Evolutionary conservation across 2,113 vertebrate genomes (phyloP).

Genomic region (Lathamus discolor): DNA sequence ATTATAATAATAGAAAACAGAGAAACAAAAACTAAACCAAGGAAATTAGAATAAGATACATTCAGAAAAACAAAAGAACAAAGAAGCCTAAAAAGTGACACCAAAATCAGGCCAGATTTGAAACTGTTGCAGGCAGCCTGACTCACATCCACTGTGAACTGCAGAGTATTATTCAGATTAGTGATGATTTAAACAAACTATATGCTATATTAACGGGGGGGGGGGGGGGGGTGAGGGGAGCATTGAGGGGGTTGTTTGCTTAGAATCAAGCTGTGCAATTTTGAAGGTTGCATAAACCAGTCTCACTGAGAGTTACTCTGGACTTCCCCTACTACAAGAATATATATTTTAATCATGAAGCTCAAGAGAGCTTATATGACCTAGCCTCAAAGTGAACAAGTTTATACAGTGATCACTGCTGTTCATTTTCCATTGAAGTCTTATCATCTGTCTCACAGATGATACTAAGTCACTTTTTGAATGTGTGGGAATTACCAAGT

Average conservation of each 20-base stretch:
- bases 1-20: not conserved
- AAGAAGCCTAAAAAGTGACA: not conserved
- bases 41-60: not conserved
- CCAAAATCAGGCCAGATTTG: not conserved
- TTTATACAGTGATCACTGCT: not conserved
- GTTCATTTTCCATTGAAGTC: not conserved
- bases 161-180: not conserved
- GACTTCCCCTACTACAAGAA: not conserved
- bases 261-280: not conserved
- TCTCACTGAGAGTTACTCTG: not conserved
- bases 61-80: not conserved
- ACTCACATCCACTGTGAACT: not conserved
- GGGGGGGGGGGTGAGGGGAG: not conserved
- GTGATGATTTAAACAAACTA: not conserved
- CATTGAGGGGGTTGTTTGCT: rapidly evolving
- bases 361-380: not conserved
- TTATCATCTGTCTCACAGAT: not conserved
- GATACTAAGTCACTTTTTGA: not conserved
- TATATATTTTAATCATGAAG: not conserved
- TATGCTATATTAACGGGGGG: not conserved
- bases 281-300: rapidly evolving
- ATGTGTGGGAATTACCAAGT: not conserved
- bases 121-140: not conserved
- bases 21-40: not conserved
- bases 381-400: not conserved